Base-by-base conservation (phyloP, 2,113 vertebrate species). In the Aegithalos caudatus region DNA sequence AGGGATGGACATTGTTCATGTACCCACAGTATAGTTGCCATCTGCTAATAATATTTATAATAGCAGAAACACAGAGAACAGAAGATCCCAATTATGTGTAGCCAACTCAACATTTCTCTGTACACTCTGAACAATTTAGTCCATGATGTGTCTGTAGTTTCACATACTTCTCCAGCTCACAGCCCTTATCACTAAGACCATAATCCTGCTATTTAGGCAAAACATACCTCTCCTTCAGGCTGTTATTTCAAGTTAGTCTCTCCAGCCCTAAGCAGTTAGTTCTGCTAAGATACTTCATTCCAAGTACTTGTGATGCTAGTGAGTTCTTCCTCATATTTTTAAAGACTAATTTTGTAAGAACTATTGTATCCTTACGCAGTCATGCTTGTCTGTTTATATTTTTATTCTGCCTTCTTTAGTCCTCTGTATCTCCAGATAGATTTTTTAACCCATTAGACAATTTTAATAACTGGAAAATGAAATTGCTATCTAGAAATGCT, bases 21-120 rank as follows among this genome's bases (percentile, higher is more conserved):
- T 88, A 78, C 61, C 58, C 85, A 61, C 37, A 69, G 58, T 45
- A 69, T 44, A 82, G 57, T 29, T 92, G 64, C 62, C 67, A 81
- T 91, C 81, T 92, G 76, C 79, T 94, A 92, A 62, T 91, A 84
- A 62, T 89, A 84, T 86, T 90, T 91, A 27, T 78, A 77, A 67
- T 62, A 62, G 60, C 58, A 88, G 77, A 86, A 88, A 62, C 65
- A 37, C 0, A 0, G 62, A 53, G 85, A 91, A 69, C 69, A 70
- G 74, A 96, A 86, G 53, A 91, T 85, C 51, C 48, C 42, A 37
- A 27, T 87, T 83, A 78, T 70, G 17, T 24, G 38, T 48, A 60
- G 42, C 79, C 42, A 73, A 15, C 6, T 5, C 35, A 45, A 3
- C 33, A 38, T 57, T 88, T 62, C 48, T 73, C 54, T 53, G 33